Evolutionary conservation across 2,888 invertebrate species (phyloP).

Genomic region (Enchytraeus crypticus): DNA sequence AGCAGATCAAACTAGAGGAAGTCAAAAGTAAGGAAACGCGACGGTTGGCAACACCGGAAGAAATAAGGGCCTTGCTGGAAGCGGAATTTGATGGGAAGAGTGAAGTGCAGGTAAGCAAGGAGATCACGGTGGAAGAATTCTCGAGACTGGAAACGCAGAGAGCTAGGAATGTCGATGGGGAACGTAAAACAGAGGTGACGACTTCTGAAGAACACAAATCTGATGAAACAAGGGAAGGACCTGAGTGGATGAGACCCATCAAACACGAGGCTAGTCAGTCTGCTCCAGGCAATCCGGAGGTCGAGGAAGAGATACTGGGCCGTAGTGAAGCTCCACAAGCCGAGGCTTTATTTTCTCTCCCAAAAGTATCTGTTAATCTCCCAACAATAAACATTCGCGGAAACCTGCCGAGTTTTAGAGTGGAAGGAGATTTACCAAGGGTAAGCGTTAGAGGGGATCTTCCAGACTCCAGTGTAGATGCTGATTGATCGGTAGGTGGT

Average conservation of each 20-base stretch:
- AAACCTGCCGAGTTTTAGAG: no score
- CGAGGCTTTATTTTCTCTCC: no score
- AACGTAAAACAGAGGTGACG: background rate
- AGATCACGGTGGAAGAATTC: conserved; percentile 13
- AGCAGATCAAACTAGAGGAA: conserved; percentile 7
- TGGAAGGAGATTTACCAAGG: no score
- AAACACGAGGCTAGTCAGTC: no score
- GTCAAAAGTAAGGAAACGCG: conserved; percentile 9
- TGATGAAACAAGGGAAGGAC: conserved; percentile 4
- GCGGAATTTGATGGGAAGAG: conserved; percentile 13
- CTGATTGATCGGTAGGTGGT: no score
- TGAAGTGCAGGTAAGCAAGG: conserved; percentile 7
- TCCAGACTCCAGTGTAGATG: no score
- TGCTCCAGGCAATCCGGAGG: no score
- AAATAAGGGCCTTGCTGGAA: conserved; percentile 8
- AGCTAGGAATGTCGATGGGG: conserved; percentile 1
- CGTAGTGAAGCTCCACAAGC: no score
- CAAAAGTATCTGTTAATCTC: no score
- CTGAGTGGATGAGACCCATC: conserved; percentile 6
- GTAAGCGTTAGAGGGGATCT: no score
- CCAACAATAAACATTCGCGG: no score
- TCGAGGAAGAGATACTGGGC: no score
- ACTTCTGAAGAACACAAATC: conserved; percentile 6
- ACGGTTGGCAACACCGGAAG: conserved; percentile 11
- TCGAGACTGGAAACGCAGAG: conserved; percentile 2